These are phyloP conservation scores for Scyliorhinus canicula DNA, from an alignment of 2,797 vertebrate genomes.

Conservation along the genomic window DNA sequence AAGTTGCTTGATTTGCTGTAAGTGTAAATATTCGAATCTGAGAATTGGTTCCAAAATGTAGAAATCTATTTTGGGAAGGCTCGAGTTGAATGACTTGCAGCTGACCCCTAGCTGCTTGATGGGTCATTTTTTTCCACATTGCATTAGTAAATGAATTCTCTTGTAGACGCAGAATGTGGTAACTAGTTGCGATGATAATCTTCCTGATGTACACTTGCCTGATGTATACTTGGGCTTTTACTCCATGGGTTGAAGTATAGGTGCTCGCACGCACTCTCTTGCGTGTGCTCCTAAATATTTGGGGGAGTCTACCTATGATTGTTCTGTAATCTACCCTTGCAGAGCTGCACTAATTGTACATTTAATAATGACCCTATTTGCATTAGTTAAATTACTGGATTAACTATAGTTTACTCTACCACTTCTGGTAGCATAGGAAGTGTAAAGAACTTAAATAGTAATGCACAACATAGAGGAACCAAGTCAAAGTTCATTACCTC, in stretches of 20 bases:
- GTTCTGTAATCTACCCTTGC: neutral
- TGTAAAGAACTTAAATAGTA: neutral
- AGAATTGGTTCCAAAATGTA: neutral
- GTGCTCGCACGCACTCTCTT: no score
- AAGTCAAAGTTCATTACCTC: neutral
- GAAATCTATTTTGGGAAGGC: neutral
- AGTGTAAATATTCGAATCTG: no score
- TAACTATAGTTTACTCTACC: neutral
- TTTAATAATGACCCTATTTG: neutral
- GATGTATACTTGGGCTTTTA: no score
- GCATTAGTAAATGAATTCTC: neutral
- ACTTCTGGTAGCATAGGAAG: neutral
- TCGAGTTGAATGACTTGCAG: neutral
- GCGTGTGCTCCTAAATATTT: no score
- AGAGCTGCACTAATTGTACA: neutral
- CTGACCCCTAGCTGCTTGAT: neutral
- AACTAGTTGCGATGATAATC: neutral
- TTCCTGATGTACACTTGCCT: neutral
- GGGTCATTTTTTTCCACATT: neutral
- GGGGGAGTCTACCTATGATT: no score
- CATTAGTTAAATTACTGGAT: neutral
- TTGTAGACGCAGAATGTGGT: neutral
- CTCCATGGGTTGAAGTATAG: neutral
- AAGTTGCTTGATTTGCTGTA: neutral
- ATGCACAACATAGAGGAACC: neutral